Evolutionary conservation across 2,888 invertebrate species (phyloP), one percentile per base, ranked within the genome.

Genomic region (Elaeidobius kamerunicus): DNA sequence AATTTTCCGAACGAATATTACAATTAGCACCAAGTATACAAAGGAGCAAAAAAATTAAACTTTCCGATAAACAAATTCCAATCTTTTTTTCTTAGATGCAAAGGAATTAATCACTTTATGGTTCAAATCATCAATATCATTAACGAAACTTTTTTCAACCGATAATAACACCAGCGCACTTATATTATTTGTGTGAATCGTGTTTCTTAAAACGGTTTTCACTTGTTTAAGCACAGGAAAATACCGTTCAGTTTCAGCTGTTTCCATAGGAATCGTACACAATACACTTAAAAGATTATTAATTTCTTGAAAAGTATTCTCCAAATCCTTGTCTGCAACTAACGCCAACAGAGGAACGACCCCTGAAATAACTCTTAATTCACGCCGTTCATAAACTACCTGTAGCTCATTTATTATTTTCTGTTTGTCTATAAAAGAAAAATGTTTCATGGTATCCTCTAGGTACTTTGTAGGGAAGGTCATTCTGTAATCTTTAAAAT

Each of bases 11-110:
- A n/a, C n/a, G n/a, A n/a, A n/a, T n/a, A n/a, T n/a, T n/a, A n/a
- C n/a, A n/a, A n/a, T n/a, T n/a, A n/a, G n/a, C n/a, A n/a, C n/a
- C n/a, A n/a, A n/a, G n/a, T n/a, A n/a, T n/a, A n/a, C n/a, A n/a
- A n/a, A 18, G n/a, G 18, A 18, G 2, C 5, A 42, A 32, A 44
- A 44, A 6, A 17, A 35, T 50, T 39, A 54, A 38, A 54, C 17
- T 44, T 54, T 54, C 1, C 48, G 36, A 39, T 42, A 54, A 32
- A 54, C 40, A 39, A 55, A 55, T 14, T 55, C 55, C 7, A 55
- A 30, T 17, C 46, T 28, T 27, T 55, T 43, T 16, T 28, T 55
- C 19, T 55, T 55, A 16, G 35, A 38, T 7, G 51, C 52, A 27
- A 47, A 55, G n/a, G 34, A 16, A 3, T 55, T 38, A 9, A 55